Percentiles rank a stretch among this genome's conserved stretches.
phyloP scores from a whole-genome alignment of 2,888 invertebrate genomes.

The Lutraria lutraria region DNA sequence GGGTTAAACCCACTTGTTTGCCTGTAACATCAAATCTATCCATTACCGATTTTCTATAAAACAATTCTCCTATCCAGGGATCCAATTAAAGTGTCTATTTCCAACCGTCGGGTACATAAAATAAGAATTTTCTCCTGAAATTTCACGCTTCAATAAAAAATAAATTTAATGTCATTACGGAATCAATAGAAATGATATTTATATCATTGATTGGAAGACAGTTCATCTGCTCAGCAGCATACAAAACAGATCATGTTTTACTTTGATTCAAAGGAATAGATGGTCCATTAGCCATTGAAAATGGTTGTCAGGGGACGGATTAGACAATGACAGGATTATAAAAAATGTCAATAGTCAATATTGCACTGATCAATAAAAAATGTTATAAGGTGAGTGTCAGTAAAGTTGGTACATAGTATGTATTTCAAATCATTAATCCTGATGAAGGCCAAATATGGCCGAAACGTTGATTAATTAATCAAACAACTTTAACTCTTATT shows the following conservation, averaged over 20 bases:
- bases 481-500: too few relatives aligned
- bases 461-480: too few relatives aligned
- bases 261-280: too few relatives aligned
- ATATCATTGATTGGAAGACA: neutral
- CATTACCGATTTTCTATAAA: neutral
- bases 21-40: neutral
- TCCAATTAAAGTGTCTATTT: slow-evolving; percentile 6
- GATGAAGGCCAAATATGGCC: too few relatives aligned
- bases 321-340: too few relatives aligned
- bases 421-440: too few relatives aligned
- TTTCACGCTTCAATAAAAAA: slow-evolving; percentile 27
- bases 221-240: neutral
- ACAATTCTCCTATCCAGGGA: neutral
- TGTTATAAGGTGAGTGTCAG: too few relatives aligned
- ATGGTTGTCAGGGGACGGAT: too few relatives aligned
- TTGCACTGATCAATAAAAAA: too few relatives aligned
- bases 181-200: slow-evolving; percentile 32
- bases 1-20: neutral
- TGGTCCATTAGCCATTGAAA: too few relatives aligned
- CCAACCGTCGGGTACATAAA: neutral
- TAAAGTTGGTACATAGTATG: too few relatives aligned
- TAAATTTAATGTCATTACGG: slow-evolving; percentile 20
- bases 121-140: slow-evolving; percentile 8
- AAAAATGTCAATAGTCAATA: too few relatives aligned
- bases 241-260: neutral